phyloP scores from a whole-genome alignment of 2,113 vertebrate genomes.

The Suncus etruscus region DNA sequence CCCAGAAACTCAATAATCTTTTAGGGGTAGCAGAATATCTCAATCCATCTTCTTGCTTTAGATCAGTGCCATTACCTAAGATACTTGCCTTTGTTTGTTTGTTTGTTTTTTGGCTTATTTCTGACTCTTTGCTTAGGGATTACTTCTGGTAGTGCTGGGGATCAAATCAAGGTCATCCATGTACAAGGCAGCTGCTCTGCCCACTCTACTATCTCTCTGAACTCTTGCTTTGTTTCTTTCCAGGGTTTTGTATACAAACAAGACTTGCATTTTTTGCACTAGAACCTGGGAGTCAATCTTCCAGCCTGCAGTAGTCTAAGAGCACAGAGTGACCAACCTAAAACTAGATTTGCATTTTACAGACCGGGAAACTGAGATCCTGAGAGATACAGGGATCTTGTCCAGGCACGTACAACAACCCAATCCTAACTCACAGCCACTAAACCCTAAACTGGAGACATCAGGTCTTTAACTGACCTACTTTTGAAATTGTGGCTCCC shows the following conservation, averaged over 20 bases:
- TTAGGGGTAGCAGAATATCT: not conserved
- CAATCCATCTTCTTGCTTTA: not conserved
- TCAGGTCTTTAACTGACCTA: not conserved
- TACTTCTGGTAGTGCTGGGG: no score
- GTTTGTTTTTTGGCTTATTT: no score
- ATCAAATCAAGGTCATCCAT: no score
- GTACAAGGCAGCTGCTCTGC: no score
- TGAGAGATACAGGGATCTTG: not conserved
- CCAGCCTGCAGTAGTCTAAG: not conserved
- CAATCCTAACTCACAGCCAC: not conserved
- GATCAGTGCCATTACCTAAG: not conserved
- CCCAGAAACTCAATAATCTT: not conserved
- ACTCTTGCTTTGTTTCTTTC: no score
- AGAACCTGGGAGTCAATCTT: not conserved
- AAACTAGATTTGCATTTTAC: not conserved
- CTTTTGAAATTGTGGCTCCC: not conserved
- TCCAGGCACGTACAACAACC: not conserved
- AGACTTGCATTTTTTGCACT: not conserved
- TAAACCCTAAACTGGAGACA: not conserved
- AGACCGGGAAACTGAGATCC: constrained; percentile 5
- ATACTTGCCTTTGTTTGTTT: not conserved
- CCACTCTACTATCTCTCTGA: no score
- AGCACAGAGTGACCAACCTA: not conserved
- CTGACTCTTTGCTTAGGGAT: no score
- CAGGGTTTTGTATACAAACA: no score